These are phyloP conservation scores for Pristionchus maxplancki DNA, from an alignment of 2,888 invertebrate species.

Conservation along the genomic window DNA sequence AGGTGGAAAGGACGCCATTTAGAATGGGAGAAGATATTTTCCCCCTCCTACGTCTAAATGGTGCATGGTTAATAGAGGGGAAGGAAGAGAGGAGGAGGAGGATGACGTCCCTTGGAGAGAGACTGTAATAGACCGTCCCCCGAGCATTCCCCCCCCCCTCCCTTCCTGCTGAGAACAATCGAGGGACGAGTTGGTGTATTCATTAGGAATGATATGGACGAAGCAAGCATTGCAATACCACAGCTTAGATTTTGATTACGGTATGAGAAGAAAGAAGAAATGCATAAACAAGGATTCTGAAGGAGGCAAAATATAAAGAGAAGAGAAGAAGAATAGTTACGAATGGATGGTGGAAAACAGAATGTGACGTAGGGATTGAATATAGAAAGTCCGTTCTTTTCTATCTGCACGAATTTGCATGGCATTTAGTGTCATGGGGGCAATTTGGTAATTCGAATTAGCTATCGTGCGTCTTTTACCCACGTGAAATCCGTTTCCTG, in stretches of 20 bases:
- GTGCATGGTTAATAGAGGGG: conserved; percentile 19
- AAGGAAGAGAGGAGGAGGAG: background rate
- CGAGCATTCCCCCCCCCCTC: conserved; percentile 4
- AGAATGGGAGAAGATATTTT: background rate
- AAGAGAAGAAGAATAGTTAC: background rate
- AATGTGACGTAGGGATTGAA: conserved; percentile 18
- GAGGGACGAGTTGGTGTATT: background rate
- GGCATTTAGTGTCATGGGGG: no score
- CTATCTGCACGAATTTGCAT: no score
- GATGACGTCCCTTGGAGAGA: background rate
- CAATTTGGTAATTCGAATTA: no score
- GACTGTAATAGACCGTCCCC: conserved; percentile 5
- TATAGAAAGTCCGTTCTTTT: background rate
- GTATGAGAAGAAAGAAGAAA: background rate
- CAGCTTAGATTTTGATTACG: background rate
- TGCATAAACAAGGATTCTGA: conserved; percentile 22
- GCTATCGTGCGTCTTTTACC: no score
- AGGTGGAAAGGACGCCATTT: conserved; percentile 38
- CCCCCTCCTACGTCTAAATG: conserved; percentile 25
- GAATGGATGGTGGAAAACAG: background rate
- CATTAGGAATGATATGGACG: conserved; percentile 5
- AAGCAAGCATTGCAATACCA: background rate
- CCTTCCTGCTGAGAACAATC: background rate
- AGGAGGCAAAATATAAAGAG: background rate
- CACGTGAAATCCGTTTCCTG: background rate